A percentile compares a stretch with the other conserved stretches of the same genome.
phyloP scores from a whole-genome alignment of 2,888 invertebrate species.

The Psococerastis gibbosa region DNA sequence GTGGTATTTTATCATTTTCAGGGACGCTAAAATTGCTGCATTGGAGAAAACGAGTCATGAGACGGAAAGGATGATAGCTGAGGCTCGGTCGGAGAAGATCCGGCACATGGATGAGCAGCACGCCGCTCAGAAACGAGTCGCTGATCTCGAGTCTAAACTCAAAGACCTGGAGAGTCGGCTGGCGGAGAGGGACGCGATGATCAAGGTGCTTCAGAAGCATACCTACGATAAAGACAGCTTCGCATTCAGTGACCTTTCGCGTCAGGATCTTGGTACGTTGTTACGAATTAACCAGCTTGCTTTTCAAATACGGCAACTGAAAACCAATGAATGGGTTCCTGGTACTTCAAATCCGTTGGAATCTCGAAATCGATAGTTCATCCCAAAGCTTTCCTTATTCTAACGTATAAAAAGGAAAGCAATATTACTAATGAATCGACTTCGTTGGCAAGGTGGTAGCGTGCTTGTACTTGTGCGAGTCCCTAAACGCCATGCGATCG shows the following conservation, averaged over 20 bases:
- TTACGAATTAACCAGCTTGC: slow-evolving; percentile 13
- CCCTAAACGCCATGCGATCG: too few relatives aligned
- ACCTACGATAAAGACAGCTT: slow-evolving; percentile 51
- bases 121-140: slow-evolving; percentile 65
- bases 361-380: too few relatives aligned
- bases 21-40: slow-evolving; percentile 70
- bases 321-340: slow-evolving; percentile 3
- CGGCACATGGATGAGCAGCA: slow-evolving; percentile 79
- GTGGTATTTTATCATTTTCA: slow-evolving; percentile 24
- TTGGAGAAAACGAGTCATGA: slow-evolving; percentile 66
- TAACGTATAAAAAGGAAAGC: too few relatives aligned
- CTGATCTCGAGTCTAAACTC: slow-evolving; percentile 65
- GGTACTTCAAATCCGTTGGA: too few relatives aligned
- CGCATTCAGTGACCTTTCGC: slow-evolving; percentile 32
- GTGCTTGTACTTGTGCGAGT: too few relatives aligned
- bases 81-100: slow-evolving; percentile 69
- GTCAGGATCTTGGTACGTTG: slow-evolving; percentile 28
- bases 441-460: too few relatives aligned
- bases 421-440: not conserved
- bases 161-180: slow-evolving; percentile 75
- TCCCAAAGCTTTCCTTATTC: too few relatives aligned
- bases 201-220: slow-evolving; percentile 67
- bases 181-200: slow-evolving; percentile 79
- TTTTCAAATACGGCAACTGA: slow-evolving; percentile 8
- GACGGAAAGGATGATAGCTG: slow-evolving; percentile 66